These are phyloP conservation scores for Pseudomugil tenellus DNA, from an alignment of 2,797 vertebrate species.

Conservation along the genomic window DNA sequence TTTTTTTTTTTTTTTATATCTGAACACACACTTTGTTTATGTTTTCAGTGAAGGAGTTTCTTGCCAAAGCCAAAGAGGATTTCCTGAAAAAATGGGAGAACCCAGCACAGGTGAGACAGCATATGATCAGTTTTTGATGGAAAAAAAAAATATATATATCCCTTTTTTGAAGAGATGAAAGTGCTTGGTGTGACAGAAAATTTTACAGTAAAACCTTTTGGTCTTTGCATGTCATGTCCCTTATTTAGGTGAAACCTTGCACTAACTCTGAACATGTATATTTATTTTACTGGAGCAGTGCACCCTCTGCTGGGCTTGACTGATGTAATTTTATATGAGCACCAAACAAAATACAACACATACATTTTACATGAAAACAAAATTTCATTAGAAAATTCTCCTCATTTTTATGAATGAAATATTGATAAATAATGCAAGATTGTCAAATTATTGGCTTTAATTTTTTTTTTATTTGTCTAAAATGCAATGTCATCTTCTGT, in stretches of 20 bases:
- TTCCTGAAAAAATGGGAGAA: constrained; percentile 97
- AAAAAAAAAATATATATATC: not conserved
- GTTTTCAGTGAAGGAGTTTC: constrained; percentile 93
- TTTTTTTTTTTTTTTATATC: too few species aligned
- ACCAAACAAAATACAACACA: not conserved
- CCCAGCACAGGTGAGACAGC: constrained; percentile 87
- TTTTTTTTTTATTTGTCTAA: not conserved
- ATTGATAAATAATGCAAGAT: too few species aligned
- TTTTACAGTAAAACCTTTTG: not conserved
- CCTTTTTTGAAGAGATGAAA: not conserved
- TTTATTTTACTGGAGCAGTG: constrained; percentile 29
- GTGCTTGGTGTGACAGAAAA: not conserved
- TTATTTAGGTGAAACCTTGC: not conserved
- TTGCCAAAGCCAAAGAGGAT: constrained; percentile 97
- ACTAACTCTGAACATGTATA: constrained; percentile 8
- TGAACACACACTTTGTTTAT: constrained; percentile 37
- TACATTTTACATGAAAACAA: not conserved
- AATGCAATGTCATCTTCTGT: not conserved
- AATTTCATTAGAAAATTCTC: not conserved
- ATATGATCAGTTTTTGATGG: not conserved
- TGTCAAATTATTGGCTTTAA: not conserved
- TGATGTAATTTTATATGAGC: too few species aligned
- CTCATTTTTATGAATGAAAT: not conserved
- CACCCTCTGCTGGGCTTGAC: constrained; percentile 80
- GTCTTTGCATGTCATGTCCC: constrained; percentile 4